Percentiles rank a stretch among this genome's conserved stretches.
Conservation (phyloP, 2,888 invertebrate species). For the Embidobia sp. region DNA sequence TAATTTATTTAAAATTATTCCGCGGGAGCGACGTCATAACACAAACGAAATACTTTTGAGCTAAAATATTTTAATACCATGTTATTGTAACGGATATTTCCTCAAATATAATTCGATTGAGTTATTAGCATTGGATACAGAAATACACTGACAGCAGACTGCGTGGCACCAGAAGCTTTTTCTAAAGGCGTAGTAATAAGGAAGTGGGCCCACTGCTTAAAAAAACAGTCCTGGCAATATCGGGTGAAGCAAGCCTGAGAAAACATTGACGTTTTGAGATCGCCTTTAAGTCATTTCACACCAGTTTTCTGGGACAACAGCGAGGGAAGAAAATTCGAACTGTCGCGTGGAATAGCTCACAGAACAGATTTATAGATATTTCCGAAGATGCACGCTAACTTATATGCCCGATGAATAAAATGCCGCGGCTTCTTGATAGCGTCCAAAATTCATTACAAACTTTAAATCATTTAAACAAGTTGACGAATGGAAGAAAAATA, state of each 20-base stretch:
- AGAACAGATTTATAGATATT: conserved; percentile 55
- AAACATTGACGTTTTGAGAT: conserved; percentile 72
- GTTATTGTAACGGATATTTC: conserved; percentile 58
- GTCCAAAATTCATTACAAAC: conserved; percentile 36
- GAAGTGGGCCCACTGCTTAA: conserved; percentile 80
- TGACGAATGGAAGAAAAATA: conserved; percentile 19
- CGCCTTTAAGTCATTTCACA: conserved; percentile 63
- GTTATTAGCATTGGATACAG: conserved; percentile 57
- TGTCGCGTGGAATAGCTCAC: conserved; percentile 53
- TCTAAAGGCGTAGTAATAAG: conserved; percentile 75
- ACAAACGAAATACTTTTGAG: conserved; percentile 15
- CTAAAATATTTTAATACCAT: conserved; percentile 22
- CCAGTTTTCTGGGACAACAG: conserved; percentile 60
- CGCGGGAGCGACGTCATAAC: not conserved
- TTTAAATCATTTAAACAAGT: conserved; percentile 43
- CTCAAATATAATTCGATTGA: conserved; percentile 54
- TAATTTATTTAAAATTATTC: conserved; percentile 48
- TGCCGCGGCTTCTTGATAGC: conserved; percentile 23
- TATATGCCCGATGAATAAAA: conserved; percentile 42
- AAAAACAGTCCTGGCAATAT: conserved; percentile 80
- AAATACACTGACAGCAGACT: conserved; percentile 65
- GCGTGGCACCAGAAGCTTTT: conserved; percentile 66
- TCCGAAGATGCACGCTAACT: conserved; percentile 33
- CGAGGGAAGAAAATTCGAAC: conserved; percentile 48
- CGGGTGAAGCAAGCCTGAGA: conserved; percentile 78